Evolutionary conservation across 35 echinoderm and acorn worm species (phyloP).

Genomic region (Apostichopus japonicus): DNA sequence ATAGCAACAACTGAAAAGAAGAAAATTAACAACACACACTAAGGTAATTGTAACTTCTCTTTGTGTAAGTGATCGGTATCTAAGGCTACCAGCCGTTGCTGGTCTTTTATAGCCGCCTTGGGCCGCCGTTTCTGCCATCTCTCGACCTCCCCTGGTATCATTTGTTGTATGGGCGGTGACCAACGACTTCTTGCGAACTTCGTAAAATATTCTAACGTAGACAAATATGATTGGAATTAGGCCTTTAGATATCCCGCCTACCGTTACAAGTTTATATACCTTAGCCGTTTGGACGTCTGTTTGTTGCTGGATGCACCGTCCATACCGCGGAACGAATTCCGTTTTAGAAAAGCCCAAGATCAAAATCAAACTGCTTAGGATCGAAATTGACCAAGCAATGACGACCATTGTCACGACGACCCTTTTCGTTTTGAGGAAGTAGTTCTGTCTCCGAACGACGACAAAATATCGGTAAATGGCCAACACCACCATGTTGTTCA

Average conservation of each 20-base stretch:
- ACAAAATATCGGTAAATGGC: conserved; percentile 51
- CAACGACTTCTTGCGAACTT: conserved; percentile 24
- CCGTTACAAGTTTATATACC: conserved; percentile 22
- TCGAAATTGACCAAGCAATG: not conserved
- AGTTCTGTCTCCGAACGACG: conserved; percentile 30
- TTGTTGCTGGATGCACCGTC: conserved; percentile 15
- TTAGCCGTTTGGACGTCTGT: not conserved
- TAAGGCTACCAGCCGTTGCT: not conserved
- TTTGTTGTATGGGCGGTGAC: not conserved
- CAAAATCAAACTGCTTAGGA: not conserved
- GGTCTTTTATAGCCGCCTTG: not conserved
- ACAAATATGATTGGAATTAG: conserved; percentile 18
- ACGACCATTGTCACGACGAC: conserved; percentile 20
- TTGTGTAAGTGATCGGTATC: not conserved
- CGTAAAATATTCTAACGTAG: conserved; percentile 45
- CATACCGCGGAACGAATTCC: conserved; percentile 1
- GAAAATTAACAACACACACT: conserved; percentile 24
- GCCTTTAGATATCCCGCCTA: conserved; percentile 21
- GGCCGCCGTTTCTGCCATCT: not conserved
- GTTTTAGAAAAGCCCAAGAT: conserved; percentile 5
- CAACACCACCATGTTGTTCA: conserved; percentile 44
- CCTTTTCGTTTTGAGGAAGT: conserved; percentile 20
- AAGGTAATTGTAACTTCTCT: conserved; percentile 17
- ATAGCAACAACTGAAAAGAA: conserved; percentile 32
- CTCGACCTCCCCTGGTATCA: not conserved